Evolutionary conservation across 2,113 vertebrate genomes (phyloP).

Genomic region (Notiomystis cincta): DNA sequence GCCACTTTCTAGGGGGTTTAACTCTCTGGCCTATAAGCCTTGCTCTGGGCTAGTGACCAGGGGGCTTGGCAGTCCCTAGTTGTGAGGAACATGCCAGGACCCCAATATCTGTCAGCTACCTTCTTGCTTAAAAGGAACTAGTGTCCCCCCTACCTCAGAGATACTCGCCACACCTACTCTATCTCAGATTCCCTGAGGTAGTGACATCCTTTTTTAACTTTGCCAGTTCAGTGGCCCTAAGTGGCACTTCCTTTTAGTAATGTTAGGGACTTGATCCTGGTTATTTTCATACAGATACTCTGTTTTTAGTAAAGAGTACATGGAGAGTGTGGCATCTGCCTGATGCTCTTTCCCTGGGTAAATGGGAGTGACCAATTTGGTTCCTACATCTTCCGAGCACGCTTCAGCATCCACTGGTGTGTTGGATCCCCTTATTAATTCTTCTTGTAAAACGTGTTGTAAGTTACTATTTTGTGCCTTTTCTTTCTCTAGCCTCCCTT

Average conservation of each 20-base stretch:
- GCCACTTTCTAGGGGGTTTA: neutral
- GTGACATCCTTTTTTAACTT: neutral
- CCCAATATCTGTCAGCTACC: neutral
- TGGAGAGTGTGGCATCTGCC: fast-evolving
- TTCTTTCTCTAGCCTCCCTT: neutral
- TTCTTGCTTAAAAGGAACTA: neutral
- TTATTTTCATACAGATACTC: neutral
- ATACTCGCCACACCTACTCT: neutral
- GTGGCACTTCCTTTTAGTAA: neutral
- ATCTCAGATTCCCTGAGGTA: neutral
- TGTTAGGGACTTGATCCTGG: neutral
- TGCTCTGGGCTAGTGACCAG: neutral
- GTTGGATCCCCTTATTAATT: neutral
- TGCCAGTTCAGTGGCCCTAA: neutral
- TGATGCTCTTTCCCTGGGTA: neutral
- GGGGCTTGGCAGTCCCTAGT: neutral
- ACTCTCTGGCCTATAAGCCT: neutral
- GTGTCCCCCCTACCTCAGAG: neutral
- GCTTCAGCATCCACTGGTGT: neutral
- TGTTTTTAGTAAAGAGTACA: neutral
- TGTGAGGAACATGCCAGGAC: neutral
- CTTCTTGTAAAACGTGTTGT: neutral
- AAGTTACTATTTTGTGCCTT: neutral
- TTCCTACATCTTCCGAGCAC: neutral
- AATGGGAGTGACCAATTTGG: fast-evolving